phyloP scores from a whole-genome alignment of 2,113 vertebrate species.

The Elaphurus davidianus region DNA sequence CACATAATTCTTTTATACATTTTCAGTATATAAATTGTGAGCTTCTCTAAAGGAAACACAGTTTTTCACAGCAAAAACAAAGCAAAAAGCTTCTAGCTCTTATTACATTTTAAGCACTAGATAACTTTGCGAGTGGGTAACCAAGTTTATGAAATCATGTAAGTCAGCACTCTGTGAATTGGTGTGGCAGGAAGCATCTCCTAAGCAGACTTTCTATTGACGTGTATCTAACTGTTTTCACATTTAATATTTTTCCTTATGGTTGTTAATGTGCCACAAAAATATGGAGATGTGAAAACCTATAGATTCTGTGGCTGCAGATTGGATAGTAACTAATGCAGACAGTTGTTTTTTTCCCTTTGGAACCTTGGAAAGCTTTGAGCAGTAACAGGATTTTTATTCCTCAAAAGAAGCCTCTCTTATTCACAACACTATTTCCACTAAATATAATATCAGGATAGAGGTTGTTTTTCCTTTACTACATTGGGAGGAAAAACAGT shows the following conservation, averaged over 20 bases:
- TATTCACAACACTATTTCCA: neutral
- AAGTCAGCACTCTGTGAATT: slow-evolving; percentile 57
- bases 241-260: slow-evolving; percentile 53
- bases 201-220: slow-evolving; percentile 31
- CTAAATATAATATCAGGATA: neutral
- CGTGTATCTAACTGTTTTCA: slow-evolving; percentile 42
- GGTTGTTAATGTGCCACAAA: slow-evolving; percentile 53
- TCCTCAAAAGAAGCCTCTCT: neutral
- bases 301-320: slow-evolving; percentile 52
- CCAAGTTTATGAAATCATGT: slow-evolving; percentile 63
- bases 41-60: slow-evolving; percentile 74
- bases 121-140: slow-evolving; percentile 59
- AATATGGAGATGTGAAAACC: slow-evolving; percentile 62
- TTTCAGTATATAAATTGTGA: slow-evolving; percentile 75
- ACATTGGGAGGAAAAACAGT: neutral
- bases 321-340: slow-evolving; percentile 1
- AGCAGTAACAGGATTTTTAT: neutral
- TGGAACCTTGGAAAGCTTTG: slow-evolving; percentile 1
- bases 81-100: slow-evolving; percentile 72
- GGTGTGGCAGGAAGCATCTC: neutral
- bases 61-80: slow-evolving; percentile 79
- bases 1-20: slow-evolving; percentile 78
- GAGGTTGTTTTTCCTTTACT: slow-evolving; percentile 15
- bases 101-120: slow-evolving; percentile 74
- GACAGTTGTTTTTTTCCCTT: neutral